Evolutionary conservation across 2,888 invertebrate genomes (phyloP).

Genomic region (Bugula neritina): DNA sequence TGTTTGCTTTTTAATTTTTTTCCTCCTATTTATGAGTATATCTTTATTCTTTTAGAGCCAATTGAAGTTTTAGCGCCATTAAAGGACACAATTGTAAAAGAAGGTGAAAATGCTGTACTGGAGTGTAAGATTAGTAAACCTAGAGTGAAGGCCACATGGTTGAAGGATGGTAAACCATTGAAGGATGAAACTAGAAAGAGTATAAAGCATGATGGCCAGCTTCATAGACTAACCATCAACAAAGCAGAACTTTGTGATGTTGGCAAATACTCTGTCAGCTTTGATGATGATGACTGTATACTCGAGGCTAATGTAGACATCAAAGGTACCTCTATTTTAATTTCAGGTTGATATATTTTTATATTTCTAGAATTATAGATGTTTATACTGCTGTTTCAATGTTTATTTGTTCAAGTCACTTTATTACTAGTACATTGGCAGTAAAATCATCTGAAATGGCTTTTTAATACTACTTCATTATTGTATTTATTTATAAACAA

Average conservation of each 20-base stretch:
- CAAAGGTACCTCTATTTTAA: too few species aligned
- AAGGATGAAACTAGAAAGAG: slow-evolving; percentile 30
- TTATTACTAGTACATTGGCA: too few species aligned
- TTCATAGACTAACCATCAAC: slow-evolving; percentile 63
- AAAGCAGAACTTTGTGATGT: slow-evolving; percentile 56
- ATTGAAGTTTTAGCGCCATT: slow-evolving; percentile 31
- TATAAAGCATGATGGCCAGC: slow-evolving; percentile 30
- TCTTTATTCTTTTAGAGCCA: slow-evolving; percentile 16
- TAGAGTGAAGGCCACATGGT: background rate
- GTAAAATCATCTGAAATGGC: too few species aligned
- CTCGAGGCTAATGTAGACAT: slow-evolving; percentile 15
- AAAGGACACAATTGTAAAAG: slow-evolving; percentile 36
- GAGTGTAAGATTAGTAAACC: slow-evolving; percentile 34
- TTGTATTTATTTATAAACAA: too few species aligned
- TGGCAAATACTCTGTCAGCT: slow-evolving; percentile 32
- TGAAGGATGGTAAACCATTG: slow-evolving; percentile 14
- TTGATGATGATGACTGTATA: slow-evolving; percentile 26
- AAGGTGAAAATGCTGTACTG: slow-evolving; percentile 44
- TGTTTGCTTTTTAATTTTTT: too few species aligned
- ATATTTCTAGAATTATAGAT: too few species aligned
- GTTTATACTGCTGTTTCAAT: too few species aligned
- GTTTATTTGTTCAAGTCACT: too few species aligned
- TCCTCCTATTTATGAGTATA: too few species aligned
- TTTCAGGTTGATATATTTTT: too few species aligned
- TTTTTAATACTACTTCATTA: too few species aligned